A percentile compares a stretch with the other conserved stretches of the same genome.
phyloP scores from a whole-genome alignment of 2,888 invertebrate genomes.

The Oligia fasciuncula region DNA sequence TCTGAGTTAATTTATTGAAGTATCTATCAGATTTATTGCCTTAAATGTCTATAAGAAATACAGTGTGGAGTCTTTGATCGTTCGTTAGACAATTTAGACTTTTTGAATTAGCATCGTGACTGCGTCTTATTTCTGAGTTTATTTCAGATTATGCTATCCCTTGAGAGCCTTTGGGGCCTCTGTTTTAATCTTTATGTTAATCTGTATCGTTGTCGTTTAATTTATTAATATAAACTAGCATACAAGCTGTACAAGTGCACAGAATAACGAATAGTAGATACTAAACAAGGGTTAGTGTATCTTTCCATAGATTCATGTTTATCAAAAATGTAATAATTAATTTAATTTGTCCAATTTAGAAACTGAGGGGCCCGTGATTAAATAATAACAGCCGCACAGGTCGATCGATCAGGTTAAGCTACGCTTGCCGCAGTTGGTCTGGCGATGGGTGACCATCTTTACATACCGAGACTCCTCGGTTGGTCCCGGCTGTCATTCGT shows the following conservation, averaged over 20 bases:
- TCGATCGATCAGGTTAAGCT: too few species aligned
- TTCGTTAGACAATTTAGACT: slow-evolving; percentile 13
- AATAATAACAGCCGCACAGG: too few species aligned
- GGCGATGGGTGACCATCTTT: too few species aligned
- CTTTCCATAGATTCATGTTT: neutral
- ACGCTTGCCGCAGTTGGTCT: too few species aligned
- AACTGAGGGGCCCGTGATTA: too few species aligned
- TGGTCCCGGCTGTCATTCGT: too few species aligned
- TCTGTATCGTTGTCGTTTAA: neutral
- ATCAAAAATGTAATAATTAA: neutral
- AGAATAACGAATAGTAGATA: too few species aligned
- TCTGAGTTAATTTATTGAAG: slow-evolving; percentile 36
- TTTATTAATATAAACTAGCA: neutral
- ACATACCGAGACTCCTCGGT: too few species aligned
- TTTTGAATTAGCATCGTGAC: slow-evolving; percentile 16
- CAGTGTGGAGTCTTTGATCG: slow-evolving; percentile 17
- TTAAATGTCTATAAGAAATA: slow-evolving; percentile 27
- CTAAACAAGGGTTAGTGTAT: neutral
- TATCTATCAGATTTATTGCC: slow-evolving; percentile 36
- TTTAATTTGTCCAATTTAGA: neutral
- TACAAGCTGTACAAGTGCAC: neutral
- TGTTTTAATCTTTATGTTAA: neutral
- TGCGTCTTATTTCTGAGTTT: neutral
- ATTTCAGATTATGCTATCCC: neutral
- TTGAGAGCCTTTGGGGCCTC: neutral